Percentiles rank a stretch among this genome's conserved stretches.
These are phyloP conservation scores for Rhagoletis zephyria DNA, from an alignment of 1,140 invertebrate genomes.

Conservation along the genomic window DNA sequence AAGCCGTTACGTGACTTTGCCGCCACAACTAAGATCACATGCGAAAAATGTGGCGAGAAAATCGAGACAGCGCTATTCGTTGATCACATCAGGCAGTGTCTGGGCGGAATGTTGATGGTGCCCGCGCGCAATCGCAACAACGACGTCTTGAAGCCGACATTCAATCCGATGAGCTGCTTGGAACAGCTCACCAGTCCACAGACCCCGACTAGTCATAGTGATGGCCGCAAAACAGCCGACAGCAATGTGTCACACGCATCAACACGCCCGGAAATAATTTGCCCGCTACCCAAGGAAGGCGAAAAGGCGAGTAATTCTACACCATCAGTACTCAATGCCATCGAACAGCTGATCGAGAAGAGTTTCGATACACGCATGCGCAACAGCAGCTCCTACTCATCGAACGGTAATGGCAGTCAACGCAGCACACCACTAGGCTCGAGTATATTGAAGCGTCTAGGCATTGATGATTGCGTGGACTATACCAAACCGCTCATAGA, in stretches of 20 bases:
- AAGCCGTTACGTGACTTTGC: slow-evolving; percentile 78
- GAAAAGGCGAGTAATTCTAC: slow-evolving; percentile 75
- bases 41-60: slow-evolving; percentile 96
- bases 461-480: slow-evolving; percentile 94
- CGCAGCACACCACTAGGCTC: slow-evolving; percentile 84
- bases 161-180: slow-evolving; percentile 75
- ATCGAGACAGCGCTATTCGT: slow-evolving; percentile 94
- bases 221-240: slow-evolving; percentile 55
- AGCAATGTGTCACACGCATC: slow-evolving; percentile 76
- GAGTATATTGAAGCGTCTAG: slow-evolving; percentile 91
- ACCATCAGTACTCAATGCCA: slow-evolving; percentile 92
- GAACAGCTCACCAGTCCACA: slow-evolving; percentile 76
- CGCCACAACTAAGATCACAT: slow-evolving; percentile 86
- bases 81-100: slow-evolving; percentile 90
- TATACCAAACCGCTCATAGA: slow-evolving; percentile 92
- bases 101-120: slow-evolving; percentile 81
- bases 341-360: slow-evolving; percentile 97
- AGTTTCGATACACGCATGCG: slow-evolving; percentile 91
- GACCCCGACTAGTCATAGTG: slow-evolving; percentile 64
- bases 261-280: slow-evolving; percentile 66
- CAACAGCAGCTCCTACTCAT: slow-evolving; percentile 75
- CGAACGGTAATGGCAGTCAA: slow-evolving; percentile 58
- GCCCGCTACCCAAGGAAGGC: slow-evolving; percentile 54
- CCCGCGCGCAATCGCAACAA: slow-evolving; percentile 62
- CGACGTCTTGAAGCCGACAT: slow-evolving; percentile 15